Evolutionary conservation across 2,113 vertebrate genomes (phyloP).

Genomic region (Myodes glareolus): DNA sequence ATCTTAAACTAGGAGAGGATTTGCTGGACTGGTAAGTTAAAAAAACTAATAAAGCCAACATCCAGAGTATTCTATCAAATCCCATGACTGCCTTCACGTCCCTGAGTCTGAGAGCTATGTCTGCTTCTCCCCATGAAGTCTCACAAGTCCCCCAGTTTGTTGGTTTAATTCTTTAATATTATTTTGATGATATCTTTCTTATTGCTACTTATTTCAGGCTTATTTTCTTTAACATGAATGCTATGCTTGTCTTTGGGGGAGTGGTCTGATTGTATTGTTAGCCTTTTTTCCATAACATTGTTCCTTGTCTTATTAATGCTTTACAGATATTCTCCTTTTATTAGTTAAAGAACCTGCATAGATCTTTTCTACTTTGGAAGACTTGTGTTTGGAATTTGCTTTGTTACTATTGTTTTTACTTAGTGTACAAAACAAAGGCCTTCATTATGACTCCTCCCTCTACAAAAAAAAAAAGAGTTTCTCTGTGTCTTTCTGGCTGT

Average conservation of each 20-base stretch:
- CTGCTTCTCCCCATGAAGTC: not conserved
- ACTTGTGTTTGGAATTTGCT: not conserved
- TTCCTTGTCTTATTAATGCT: not conserved
- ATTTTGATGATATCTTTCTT: not conserved
- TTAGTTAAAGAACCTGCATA: not conserved
- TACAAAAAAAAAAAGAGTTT: not conserved
- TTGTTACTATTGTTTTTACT: not conserved
- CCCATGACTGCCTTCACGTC: not conserved
- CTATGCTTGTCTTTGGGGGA: not conserved
- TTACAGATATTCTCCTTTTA: not conserved
- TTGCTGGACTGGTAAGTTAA: not conserved
- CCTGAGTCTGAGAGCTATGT: not conserved
- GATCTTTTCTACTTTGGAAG: not conserved
- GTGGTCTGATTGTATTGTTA: not conserved
- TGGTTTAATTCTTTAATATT: not conserved
- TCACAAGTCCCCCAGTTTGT: not conserved
- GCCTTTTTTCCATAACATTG: not conserved
- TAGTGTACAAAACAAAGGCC: not conserved
- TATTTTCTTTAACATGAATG: not conserved
- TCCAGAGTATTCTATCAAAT: not conserved
- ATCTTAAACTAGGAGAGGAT: not conserved
- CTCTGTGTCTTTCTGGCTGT: not conserved
- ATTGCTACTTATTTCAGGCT: not conserved
- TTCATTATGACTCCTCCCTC: not conserved
- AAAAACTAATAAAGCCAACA: not conserved